phyloP scores from a whole-genome alignment of 2,888 invertebrate genomes.

The Gastrophysa polygoni region DNA sequence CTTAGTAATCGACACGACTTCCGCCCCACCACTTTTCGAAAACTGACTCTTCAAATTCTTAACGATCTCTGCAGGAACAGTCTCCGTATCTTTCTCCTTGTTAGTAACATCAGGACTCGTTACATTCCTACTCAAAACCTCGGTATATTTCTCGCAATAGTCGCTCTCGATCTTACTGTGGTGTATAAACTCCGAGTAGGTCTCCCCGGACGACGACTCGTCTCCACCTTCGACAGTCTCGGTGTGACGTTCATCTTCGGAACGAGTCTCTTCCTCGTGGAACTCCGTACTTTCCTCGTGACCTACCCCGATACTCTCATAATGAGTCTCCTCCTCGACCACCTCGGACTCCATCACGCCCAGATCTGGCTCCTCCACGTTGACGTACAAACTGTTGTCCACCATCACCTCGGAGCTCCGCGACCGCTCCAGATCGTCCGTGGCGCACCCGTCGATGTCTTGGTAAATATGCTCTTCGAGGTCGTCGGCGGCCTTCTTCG shows the following conservation, averaged over 20 bases:
- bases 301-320: neutral
- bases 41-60: conserved; percentile 49
- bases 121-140: conserved; percentile 38
- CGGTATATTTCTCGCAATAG: conserved; percentile 45
- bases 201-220: too few relatives aligned
- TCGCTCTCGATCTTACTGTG: conserved; percentile 44
- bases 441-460: conserved; percentile 41
- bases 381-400: conserved; percentile 27
- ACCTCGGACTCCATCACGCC: neutral
- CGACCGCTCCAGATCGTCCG: conserved; percentile 21
- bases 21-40: conserved; percentile 42
- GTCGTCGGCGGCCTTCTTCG: conserved; percentile 18
- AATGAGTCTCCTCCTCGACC: neutral
- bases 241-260: neutral
- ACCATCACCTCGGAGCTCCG: conserved; percentile 28
- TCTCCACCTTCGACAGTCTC: conserved; percentile 14
- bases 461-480: conserved; percentile 43
- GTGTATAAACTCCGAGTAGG: conserved; percentile 43
- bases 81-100: conserved; percentile 47
- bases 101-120: conserved; percentile 36
- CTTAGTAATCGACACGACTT: conserved; percentile 41
- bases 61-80: conserved; percentile 46
- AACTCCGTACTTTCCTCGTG: too few relatives aligned
- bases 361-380: conserved; percentile 10
- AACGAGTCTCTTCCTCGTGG: conserved; percentile 7